Evolutionary conservation across 1,140 invertebrate genomes (phyloP).

Genomic region (Galleria mellonella): DNA sequence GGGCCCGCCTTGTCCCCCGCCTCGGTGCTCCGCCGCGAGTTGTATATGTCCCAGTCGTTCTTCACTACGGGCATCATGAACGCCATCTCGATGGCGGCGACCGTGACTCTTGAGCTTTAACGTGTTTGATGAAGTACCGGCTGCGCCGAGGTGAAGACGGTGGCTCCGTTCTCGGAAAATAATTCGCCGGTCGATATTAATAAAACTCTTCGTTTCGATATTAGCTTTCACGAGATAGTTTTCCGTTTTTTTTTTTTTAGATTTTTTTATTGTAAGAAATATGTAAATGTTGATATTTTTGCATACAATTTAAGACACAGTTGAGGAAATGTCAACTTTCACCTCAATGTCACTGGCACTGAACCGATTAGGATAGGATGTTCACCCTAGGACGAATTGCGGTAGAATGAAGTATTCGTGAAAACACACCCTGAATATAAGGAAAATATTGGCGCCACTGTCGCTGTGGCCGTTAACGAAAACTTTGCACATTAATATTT

Average conservation of each 20-base stretch:
- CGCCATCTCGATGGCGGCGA: constrained; percentile 80
- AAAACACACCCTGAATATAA: constrained; percentile 71
- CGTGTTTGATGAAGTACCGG: constrained; percentile 54
- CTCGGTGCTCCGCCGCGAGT: constrained; percentile 84
- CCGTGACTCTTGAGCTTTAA: constrained; percentile 56
- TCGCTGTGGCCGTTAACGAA: constrained; percentile 32
- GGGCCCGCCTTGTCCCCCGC: constrained; percentile 78
- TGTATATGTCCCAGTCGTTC: constrained; percentile 95
- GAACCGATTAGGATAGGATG: constrained; percentile 47
- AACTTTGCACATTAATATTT: constrained; percentile 27
- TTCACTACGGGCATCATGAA: constrained; percentile 96
- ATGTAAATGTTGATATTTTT: constrained; percentile 5
- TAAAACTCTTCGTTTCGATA: neutral
- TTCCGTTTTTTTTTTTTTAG: constrained; percentile 1
- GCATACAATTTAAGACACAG: constrained; percentile 12
- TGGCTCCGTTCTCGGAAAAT: constrained; percentile 22
- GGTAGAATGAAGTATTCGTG: constrained; percentile 67
- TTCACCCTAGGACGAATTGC: constrained; percentile 67
- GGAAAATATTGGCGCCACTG: constrained; percentile 68
- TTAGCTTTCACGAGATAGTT: constrained; percentile 1
- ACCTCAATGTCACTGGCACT: constrained; percentile 63
- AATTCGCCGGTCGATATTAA: constrained; percentile 31
- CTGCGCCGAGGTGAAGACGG: constrained; percentile 22
- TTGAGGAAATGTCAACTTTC: constrained; percentile 42
- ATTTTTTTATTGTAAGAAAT: neutral